Evolutionary conservation across 2,888 invertebrate genomes (phyloP), one percentile per base, ranked within the genome.

Genomic region (Amorpha juglandis): DNA sequence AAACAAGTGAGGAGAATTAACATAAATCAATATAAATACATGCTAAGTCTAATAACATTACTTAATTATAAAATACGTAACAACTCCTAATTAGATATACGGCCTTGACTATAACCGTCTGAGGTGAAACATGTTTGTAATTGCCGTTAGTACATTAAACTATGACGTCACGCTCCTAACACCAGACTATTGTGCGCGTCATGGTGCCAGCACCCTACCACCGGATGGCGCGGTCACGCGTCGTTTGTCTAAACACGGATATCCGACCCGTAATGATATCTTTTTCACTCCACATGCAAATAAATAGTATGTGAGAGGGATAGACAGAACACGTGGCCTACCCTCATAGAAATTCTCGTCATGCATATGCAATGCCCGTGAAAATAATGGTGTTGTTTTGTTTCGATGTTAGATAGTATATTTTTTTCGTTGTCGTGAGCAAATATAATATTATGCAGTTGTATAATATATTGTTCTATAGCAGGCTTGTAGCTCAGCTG

Each of bases 141-240:
- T 55, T 55, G 16, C 6, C 35, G 66, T 67, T 62, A 65, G 69
- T 45, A 65, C 50, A 63, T 52, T 67, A 38, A 53, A 47, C 27
- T 55, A 68, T 81, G 80, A 82, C 83, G 84, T 85, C 81, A 83
- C 38, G 8, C 4, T 27, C 7, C 48, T 19, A 35, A 35, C 16
- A 58, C 14, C n/a, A 55, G 47, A 33, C 47, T 71, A 71, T 64
- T 53, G 58, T 68, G 70, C 70, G 67, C 81, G 84, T 84, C 83
- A 87, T 83, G 87, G 82, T 78, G 81, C 79, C 82, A 78, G 79
- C 83, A 84, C 85, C 84, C 79, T 50, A 19, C 50, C 76, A 75
- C 81, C 90, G 91, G 92, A 91, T 88, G 85, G 81, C 73, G 71
- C 79, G 85, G 92, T 91, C 92, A 91, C 88, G 92, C 88, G 79